Percentiles rank a stretch among this genome's conserved stretches.
Conservation (phyloP, 2,888 invertebrate genomes). For the Cenopis cana region DNA sequence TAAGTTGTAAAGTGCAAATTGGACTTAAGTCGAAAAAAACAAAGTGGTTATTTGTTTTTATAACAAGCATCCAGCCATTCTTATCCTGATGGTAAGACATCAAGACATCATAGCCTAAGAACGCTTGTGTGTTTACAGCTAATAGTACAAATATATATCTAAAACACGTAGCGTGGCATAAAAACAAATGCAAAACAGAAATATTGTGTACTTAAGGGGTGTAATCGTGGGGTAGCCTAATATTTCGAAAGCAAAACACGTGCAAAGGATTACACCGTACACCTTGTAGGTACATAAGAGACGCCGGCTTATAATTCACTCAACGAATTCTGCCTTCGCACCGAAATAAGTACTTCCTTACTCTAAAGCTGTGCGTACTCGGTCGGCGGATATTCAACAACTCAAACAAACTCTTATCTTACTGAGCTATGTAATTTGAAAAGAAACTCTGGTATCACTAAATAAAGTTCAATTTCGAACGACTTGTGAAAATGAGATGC, state of each 20-base stretch:
- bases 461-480: background rate
- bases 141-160: too few relatives aligned
- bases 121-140: too few relatives aligned
- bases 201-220: too few relatives aligned
- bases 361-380: slow-evolving; percentile 52
- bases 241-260: slow-evolving; percentile 3
- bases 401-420: background rate
- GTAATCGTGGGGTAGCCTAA: background rate
- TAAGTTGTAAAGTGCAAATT: too few relatives aligned
- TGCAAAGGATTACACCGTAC: slow-evolving; percentile 27
- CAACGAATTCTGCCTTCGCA: slow-evolving; percentile 36
- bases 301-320: slow-evolving; percentile 36
- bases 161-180: too few relatives aligned
- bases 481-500: background rate
- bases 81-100: too few relatives aligned
- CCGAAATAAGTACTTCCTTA: slow-evolving; percentile 37
- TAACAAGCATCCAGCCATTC: too few relatives aligned
- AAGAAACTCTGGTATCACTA: background rate
- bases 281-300: slow-evolving; percentile 12
- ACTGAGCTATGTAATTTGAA: background rate
- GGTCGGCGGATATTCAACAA: slow-evolving; percentile 45
- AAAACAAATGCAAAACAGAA: too few relatives aligned
- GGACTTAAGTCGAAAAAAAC: too few relatives aligned
- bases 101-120: too few relatives aligned
- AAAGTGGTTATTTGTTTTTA: too few relatives aligned